Percentiles rank a stretch among this genome's conserved stretches.
These are phyloP conservation scores for Neosilurus mollespiculum DNA, from an alignment of 2,797 vertebrate species.

Conservation along the genomic window DNA sequence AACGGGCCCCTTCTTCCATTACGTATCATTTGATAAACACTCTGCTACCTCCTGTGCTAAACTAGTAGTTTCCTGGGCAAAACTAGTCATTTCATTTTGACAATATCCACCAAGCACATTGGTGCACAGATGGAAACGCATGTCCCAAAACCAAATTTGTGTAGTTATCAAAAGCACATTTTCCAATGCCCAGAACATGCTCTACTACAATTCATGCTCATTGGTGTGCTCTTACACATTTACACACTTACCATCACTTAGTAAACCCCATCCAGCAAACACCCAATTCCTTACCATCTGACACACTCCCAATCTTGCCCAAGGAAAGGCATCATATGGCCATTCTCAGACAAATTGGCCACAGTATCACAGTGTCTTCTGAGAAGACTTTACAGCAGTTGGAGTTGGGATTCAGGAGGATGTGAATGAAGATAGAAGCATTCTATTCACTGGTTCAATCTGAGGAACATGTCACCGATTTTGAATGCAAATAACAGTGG, in stretches of 20 bases:
- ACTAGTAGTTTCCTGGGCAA: neutral
- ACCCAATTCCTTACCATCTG: neutral
- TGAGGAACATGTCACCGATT: neutral
- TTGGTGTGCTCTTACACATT: neutral
- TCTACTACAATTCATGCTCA: neutral
- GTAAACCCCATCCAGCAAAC: neutral
- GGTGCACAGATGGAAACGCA: neutral
- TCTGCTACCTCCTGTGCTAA: neutral
- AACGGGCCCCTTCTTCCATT: neutral
- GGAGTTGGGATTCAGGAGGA: neutral
- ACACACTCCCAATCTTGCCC: neutral
- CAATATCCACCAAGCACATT: neutral
- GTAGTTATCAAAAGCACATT: neutral
- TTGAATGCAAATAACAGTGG: neutral
- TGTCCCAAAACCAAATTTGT: neutral
- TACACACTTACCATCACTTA: neutral
- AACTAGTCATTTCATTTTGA: neutral
- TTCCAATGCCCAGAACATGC: conserved; percentile 13
- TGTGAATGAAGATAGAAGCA: neutral
- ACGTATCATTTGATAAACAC: neutral
- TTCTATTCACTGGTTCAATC: neutral
- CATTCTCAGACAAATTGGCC: neutral
- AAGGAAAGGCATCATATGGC: neutral
- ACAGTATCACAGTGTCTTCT: neutral
- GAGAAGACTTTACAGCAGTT: neutral